Evolutionary conservation across 2,113 vertebrate genomes (phyloP), one percentile per base, ranked within the genome.

Genomic region (Paradoxurus hermaphroditus): DNA sequence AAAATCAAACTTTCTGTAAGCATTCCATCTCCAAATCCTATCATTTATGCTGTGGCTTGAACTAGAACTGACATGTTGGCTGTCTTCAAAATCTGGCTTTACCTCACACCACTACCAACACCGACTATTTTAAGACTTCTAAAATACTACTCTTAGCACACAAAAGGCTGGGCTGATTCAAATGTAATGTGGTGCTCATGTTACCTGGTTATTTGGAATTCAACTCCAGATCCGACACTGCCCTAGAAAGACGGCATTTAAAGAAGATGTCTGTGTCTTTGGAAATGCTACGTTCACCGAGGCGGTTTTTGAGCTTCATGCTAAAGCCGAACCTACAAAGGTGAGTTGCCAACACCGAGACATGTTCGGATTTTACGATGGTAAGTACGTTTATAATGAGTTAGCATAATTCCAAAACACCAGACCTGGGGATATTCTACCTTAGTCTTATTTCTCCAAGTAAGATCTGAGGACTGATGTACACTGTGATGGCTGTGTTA

Each of bases 21-120:
- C 56, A 65, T 27, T 82, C 44, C 11, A 10, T 59, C 51, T 97
- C 87, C 86, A 77, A 39, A 89, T 46, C 44, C 53, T 89, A 39
- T 82, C 85, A 46, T 70, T 83, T 95, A 51, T 51, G 19, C 36
- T 87, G 29, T 41, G 36, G 49, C 75, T 96, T 90, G 73, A 94
- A 95, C 81, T 25, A 91, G 53, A 94, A 96, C 23, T 6, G n/a
- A 73, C 49, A 9, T 34, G 1, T 49, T 94, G 44, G 23, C 65
- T 70, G 56, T 23, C 59, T 96, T 77, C 82, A 94, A 68, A 91
- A 91, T 41, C 31, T 44, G 94, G n/a, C 81, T 94, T 87, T 85
- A 23, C 53, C 15, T 31, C 77, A 49, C 11, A 36, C 44, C 6
- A 39, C 41, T 53, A 83, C 13, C 49, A 83, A 31, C 14, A 39